Conservation (phyloP, 2,888 invertebrate genomes). For the Tetragonula carbonaria region DNA sequence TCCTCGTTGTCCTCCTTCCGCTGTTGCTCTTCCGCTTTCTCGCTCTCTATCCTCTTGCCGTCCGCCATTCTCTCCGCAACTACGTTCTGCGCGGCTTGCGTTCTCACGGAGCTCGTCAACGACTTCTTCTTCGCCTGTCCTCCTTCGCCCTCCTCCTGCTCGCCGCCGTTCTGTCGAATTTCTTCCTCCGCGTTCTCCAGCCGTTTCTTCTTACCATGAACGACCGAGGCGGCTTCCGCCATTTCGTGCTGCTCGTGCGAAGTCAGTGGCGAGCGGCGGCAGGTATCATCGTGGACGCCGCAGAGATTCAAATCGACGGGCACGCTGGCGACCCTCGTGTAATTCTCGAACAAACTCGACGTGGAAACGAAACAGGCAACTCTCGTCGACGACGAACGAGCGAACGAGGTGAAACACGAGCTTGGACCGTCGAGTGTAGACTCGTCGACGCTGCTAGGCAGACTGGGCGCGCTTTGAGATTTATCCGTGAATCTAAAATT, state of each 20-base stretch:
- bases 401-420: conserved; percentile 37
- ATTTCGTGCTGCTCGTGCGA: conserved; percentile 59
- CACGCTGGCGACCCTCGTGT: conserved; percentile 85
- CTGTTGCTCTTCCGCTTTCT: conserved; percentile 12
- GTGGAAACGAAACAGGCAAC: conserved; percentile 69
- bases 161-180: conserved; percentile 31
- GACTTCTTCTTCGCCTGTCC: conserved; percentile 48
- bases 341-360: conserved; percentile 78
- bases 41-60: conserved; percentile 7
- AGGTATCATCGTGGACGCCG: conserved; percentile 74
- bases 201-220: conserved; percentile 35
- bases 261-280: conserved; percentile 29
- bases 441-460: conserved; percentile 78
- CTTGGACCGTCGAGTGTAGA: conserved; percentile 62
- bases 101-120: conserved; percentile 74
- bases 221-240: conserved; percentile 49
- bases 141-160: neutral
- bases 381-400: conserved; percentile 63
- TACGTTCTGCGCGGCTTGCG: conserved; percentile 70
- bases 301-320: conserved; percentile 89
- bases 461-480: conserved; percentile 83
- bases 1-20: conserved; percentile 44
- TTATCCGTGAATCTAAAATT: conserved; percentile 84
- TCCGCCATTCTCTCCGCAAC: conserved; percentile 28
- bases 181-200: conserved; percentile 43